Evolutionary conservation across 2,888 invertebrate genomes (phyloP).

Genomic region (Drosophila buzzatii): DNA sequence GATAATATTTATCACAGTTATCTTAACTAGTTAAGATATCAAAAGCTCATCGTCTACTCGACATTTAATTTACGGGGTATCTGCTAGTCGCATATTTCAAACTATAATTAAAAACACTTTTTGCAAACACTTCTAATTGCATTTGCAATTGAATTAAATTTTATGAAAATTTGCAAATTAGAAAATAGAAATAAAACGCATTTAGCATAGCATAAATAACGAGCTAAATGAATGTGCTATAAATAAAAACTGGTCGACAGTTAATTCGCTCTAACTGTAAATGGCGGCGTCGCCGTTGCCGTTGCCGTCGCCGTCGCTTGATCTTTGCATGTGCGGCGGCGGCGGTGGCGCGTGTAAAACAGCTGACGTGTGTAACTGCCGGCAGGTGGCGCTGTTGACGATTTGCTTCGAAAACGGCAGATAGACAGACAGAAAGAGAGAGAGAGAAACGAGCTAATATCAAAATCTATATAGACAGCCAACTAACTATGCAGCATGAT

Average conservation of each 20-base stretch:
- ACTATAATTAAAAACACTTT: too few species aligned
- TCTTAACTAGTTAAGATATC: too few species aligned
- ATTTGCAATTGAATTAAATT: neutral
- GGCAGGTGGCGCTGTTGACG: conserved; percentile 36
- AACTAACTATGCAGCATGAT: neutral
- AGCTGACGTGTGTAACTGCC: conserved; percentile 32
- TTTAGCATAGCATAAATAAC: neutral
- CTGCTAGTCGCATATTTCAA: neutral
- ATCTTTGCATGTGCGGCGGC: neutral
- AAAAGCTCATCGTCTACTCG: too few species aligned
- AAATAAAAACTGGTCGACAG: conserved; percentile 20
- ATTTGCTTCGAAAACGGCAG: conserved; percentile 31
- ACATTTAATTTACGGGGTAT: neutral
- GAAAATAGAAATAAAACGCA: neutral
- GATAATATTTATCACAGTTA: too few species aligned
- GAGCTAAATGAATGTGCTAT: neutral
- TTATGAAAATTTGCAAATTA: neutral
- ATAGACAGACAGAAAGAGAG: neutral
- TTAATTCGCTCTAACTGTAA: conserved; percentile 23
- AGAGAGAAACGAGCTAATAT: neutral
- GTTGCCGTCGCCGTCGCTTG: neutral
- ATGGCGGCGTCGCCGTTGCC: neutral
- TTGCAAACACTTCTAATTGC: neutral
- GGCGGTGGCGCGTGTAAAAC: conserved; percentile 14
- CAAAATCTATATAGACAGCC: neutral